Base-by-base conservation (phyloP, 2,113 vertebrate genomes). In the Xyrauchen texanus region DNA sequence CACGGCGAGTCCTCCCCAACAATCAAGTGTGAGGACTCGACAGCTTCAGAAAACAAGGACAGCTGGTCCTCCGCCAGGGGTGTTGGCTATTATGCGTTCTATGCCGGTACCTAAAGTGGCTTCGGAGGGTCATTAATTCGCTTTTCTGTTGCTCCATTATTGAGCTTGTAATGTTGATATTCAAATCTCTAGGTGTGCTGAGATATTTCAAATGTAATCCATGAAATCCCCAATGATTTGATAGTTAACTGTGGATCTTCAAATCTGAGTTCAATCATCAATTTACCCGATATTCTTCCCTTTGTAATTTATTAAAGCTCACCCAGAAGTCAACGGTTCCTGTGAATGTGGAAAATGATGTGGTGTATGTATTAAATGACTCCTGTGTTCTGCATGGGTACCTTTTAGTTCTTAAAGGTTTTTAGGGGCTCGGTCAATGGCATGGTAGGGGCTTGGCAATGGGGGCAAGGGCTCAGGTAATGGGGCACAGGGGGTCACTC, bases 11-110 rank as follows among this genome's bases (percentile, higher is more conserved):
- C 21, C 21, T 96, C 95, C 4, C 92, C 94, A 0, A 87, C 92
- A 6, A 94, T 96, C 81, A 99, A 98, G 85, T 96, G 96, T 65
- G 96, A 96, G 89, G 95, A 96, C 76, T 89, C 96, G 68, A 94
- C 90, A 55, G 57, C 92, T 10, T 92, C 61, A 46, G 68, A 95
- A 82, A 92, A 95, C 91, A 99, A 98, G 89, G 96, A 97, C 80
- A 71, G 82, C 82, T 90, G 73, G 1, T 52, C 86, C 21, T 34
- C 21, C 21, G 21, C 21, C 6, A 5, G 6, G 4, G 81, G 95
- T 8, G 98, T 98, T 93, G 88, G 90, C 89, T 98, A 97, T 81
- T 98, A 97, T 0, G 89, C 96, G 0, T 98, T 98, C 87, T 99
- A 98, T 88, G 21, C 21, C 21, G 3, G 21, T 34, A 68, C 63